A percentile compares a stretch with the other conserved stretches of the same genome.
These are phyloP conservation scores for Mystacornis crossleyi DNA, from an alignment of 2,113 vertebrate species.

Conservation along the genomic window DNA sequence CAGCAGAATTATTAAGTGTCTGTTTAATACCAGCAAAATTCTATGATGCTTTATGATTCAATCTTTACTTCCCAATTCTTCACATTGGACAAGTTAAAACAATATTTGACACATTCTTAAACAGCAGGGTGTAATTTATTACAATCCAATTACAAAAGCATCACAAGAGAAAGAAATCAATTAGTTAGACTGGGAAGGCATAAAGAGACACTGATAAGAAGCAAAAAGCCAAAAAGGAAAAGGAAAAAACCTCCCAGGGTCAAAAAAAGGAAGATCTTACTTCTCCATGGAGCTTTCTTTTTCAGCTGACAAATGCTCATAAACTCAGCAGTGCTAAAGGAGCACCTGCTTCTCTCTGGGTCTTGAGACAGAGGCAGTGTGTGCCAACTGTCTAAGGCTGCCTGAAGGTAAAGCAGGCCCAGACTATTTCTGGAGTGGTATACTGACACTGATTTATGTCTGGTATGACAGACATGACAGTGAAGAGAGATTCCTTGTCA, in stretches of 20 bases:
- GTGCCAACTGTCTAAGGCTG: neutral
- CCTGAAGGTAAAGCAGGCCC: slow-evolving; percentile 14
- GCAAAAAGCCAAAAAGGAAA: neutral
- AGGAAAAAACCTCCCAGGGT: neutral
- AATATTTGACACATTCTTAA: slow-evolving; percentile 32
- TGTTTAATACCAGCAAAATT: slow-evolving; percentile 4
- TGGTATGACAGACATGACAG: neutral
- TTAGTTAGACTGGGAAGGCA: neutral
- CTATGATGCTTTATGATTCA: neutral
- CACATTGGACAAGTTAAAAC: slow-evolving; percentile 41
- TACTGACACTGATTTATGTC: slow-evolving; percentile 36
- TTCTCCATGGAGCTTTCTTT: slow-evolving; percentile 8
- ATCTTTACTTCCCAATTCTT: neutral
- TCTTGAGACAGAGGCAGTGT: neutral
- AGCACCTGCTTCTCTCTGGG: neutral
- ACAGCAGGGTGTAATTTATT: slow-evolving; percentile 25
- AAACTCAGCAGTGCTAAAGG: neutral
- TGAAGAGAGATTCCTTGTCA: slow-evolving; percentile 8
- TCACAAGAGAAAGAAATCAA: slow-evolving; percentile 29
- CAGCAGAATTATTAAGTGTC: slow-evolving; percentile 24
- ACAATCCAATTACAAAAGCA: neutral
- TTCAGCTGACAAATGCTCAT: neutral
- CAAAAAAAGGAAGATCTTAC: neutral
- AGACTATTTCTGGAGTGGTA: neutral
- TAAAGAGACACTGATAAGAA: neutral